A percentile compares a stretch with the other conserved stretches of the same genome.
phyloP scores from a whole-genome alignment of 2,113 vertebrate genomes.

The Promerops cafer region DNA sequence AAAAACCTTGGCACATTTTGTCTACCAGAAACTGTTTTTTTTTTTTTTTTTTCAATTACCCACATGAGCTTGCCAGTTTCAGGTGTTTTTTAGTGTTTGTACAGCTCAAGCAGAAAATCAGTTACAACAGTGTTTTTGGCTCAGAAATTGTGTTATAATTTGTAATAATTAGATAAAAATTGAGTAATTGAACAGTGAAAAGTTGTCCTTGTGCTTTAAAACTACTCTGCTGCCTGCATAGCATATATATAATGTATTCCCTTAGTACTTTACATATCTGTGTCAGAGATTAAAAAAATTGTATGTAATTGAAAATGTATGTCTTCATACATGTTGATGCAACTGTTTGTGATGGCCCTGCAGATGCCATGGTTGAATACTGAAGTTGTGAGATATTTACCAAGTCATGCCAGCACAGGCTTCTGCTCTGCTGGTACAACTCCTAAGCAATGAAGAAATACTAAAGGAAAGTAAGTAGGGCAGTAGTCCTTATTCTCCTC shows the following conservation, averaged over 20 bases:
- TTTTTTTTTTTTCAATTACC: neutral
- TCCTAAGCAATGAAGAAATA: neutral
- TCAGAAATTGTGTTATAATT: conserved; percentile 23
- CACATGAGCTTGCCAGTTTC: neutral
- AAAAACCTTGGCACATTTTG: neutral
- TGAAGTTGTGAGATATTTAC: neutral
- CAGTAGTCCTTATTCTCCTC: neutral
- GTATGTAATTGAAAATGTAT: neutral
- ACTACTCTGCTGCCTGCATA: neutral
- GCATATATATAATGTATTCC: neutral
- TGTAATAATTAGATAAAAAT: conserved; percentile 32
- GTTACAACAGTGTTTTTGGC: conserved; percentile 25
- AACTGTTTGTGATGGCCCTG: neutral
- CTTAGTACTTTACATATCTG: neutral
- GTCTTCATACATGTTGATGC: neutral
- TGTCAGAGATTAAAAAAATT: neutral
- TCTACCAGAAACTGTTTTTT: neutral
- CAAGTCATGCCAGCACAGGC: neutral
- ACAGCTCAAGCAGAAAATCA: conserved; percentile 43
- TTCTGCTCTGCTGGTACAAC: neutral
- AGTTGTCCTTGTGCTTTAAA: neutral
- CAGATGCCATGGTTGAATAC: neutral
- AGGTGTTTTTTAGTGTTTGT: neutral
- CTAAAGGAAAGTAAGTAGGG: neutral
- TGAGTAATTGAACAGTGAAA: neutral